Base-by-base conservation (phyloP, 2,113 vertebrate genomes). In the Vulpes ferrilata region DNA sequence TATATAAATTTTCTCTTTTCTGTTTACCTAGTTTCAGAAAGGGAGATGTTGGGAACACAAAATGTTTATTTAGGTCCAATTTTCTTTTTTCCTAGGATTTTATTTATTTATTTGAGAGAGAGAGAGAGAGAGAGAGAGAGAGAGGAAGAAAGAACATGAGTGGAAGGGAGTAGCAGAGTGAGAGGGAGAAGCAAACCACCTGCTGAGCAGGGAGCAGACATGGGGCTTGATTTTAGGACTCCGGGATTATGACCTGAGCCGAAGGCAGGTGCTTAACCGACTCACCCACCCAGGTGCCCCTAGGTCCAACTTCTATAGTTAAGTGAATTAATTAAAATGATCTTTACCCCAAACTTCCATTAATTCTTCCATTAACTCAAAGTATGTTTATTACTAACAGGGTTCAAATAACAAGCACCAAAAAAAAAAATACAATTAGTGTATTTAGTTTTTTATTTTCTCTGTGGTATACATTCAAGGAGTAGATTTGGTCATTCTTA, bases 371-470 rank as follows among this genome's bases (percentile, higher is more conserved):
- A 27, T 78, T 7, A 91, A 51, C 95, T 80, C n/a, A 43, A 78
- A 88, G n/a, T 59, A 12, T n/a, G 5, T 64, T 80, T 93, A 57
- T 81, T 89, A 64, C 9, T 51, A 69, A 7, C 82, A 81, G 7
- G 3, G 4, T 2, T 35, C 43, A 86, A 59, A 65, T 35, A 73
- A 48, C 76, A 89, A 20, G 0, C 15, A 60, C 23, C 53, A 59
- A 65, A 64, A 60, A 92, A 97, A 88, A 92, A 97, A 88, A 88
- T 94, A 20, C 12, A 92, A n/a, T 59, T 88, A 57, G 22, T 71
- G 4, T 60, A 67, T 38, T 86, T 38, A 8, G 1, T 55, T 79
- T 32, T 71, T 53, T 90, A 51, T 62, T 64, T 71, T 10, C 15
- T 32, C 4, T 79, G 20, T 82, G 16, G 53, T 88, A 38, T 62